Conservation (phyloP, 2,113 vertebrate species). For the Australoheros scitulus region DNA sequence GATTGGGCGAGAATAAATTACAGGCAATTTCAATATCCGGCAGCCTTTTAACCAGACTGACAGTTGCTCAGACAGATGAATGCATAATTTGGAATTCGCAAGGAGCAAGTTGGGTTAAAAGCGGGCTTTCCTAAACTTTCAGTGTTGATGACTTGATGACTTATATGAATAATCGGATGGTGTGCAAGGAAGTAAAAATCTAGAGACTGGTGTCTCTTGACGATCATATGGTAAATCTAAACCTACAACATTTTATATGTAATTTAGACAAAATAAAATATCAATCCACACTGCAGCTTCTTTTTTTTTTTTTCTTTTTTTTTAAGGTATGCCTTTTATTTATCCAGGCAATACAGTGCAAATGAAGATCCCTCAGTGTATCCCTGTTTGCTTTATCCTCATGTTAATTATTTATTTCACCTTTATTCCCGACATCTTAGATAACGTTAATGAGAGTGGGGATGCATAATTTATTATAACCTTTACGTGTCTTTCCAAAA, state of each 20-base stretch:
- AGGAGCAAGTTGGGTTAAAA: slow-evolving; percentile 1
- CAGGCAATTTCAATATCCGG: slow-evolving; percentile 12
- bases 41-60: slow-evolving; percentile 3
- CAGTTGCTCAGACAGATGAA: neutral
- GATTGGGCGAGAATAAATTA: slow-evolving; percentile 31
- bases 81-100: neutral
- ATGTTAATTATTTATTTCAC: neutral
- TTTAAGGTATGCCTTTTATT: neutral
- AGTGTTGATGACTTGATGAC: neutral
- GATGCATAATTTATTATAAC: neutral
- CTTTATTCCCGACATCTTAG: neutral
- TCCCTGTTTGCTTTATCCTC: neutral
- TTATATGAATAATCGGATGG: neutral
- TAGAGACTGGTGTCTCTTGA: neutral
- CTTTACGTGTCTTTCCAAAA: neutral
- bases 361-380: neutral
- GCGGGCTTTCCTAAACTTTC: neutral
- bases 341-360: neutral
- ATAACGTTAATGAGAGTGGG: neutral
- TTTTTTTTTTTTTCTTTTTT: too few relatives aligned
- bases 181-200: neutral
- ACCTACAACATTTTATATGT: neutral
- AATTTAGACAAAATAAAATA: neutral
- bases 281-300: neutral
- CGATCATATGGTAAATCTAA: neutral